A percentile compares a stretch with the other conserved stretches of the same genome.
Conservation (phyloP, 2,113 vertebrate species). For the Leiothrix lutea region DNA sequence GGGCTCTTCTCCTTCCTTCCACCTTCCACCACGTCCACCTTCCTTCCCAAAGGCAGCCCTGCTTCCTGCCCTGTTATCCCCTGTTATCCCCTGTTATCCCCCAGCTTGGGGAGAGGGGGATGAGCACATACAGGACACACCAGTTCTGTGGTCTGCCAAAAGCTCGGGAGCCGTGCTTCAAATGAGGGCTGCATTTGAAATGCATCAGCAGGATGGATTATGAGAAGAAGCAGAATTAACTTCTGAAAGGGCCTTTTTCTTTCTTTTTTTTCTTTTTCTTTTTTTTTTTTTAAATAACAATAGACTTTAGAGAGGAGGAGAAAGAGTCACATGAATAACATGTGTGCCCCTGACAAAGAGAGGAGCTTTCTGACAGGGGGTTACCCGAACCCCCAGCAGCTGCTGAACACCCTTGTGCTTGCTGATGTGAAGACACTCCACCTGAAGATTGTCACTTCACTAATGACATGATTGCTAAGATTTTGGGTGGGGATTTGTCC, state of each 20-base stretch:
- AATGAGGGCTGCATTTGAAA: rapidly evolving
- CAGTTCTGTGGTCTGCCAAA: rapidly evolving
- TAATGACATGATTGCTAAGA: not conserved
- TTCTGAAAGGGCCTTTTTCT: not conserved
- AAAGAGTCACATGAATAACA: not conserved
- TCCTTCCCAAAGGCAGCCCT: not conserved
- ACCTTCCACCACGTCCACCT: rapidly evolving
- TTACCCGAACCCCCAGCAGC: not conserved
- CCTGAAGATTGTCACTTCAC: constrained; percentile 46
- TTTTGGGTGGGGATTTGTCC: constrained; percentile 53
- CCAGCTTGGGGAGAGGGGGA: no score
- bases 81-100: no score
- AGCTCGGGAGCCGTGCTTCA: not conserved
- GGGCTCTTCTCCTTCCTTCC: not conserved
- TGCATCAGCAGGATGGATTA: not conserved
- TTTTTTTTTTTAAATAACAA: not conserved
- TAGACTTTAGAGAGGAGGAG: not conserved
- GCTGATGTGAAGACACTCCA: not conserved
- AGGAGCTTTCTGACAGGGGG: not conserved
- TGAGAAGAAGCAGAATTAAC: not conserved
- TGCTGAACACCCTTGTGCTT: not conserved
- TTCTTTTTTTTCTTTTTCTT: not conserved
- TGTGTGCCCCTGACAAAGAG: not conserved
- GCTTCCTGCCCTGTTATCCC: no score
- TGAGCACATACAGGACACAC: rapidly evolving